phyloP scores from a whole-genome alignment of 2,888 invertebrate species.

The Ectropis crepuscularia region DNA sequence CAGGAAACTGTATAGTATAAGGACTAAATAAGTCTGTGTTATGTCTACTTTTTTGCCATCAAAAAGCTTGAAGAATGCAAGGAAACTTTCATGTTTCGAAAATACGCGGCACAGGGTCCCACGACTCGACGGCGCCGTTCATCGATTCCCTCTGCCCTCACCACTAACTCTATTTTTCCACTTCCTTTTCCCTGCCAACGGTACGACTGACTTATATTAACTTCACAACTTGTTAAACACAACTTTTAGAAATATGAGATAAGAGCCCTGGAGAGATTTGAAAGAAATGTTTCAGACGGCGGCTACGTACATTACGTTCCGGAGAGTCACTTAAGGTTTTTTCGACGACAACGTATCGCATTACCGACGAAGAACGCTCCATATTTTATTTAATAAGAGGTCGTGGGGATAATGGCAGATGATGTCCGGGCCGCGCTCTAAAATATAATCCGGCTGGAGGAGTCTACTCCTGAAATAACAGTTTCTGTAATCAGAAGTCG shows the following conservation, averaged over 20 bases:
- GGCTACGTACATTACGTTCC: constrained; percentile 55
- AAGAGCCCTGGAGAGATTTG: constrained; percentile 66
- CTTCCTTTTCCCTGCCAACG: constrained; percentile 67
- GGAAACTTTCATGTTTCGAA: constrained; percentile 55
- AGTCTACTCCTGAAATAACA: constrained; percentile 67
- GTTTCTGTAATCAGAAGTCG: constrained; percentile 76
- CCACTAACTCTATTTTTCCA: constrained; percentile 71
- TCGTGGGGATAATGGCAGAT: constrained; percentile 51
- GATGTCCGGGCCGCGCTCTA: constrained; percentile 55
- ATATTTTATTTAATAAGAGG: constrained; percentile 63
- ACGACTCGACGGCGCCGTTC: constrained; percentile 64
- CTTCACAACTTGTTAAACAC: constrained; percentile 77
- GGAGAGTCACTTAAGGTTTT: constrained; percentile 56
- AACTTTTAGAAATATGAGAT: constrained; percentile 76
- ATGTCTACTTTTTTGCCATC: constrained; percentile 36
- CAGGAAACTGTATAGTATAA: constrained; percentile 7
- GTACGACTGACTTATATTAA: constrained; percentile 75
- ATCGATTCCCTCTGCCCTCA: constrained; percentile 63
- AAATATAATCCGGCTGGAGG: constrained; percentile 61
- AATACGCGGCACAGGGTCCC: constrained; percentile 41
- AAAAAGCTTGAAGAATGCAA: constrained; percentile 50
- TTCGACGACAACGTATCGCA: constrained; percentile 53
- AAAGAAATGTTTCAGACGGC: constrained; percentile 60
- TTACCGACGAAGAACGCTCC: constrained; percentile 53
- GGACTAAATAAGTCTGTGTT: constrained; percentile 28